Base-by-base conservation (phyloP, 2,888 invertebrate genomes). In the Altica lythri region DNA sequence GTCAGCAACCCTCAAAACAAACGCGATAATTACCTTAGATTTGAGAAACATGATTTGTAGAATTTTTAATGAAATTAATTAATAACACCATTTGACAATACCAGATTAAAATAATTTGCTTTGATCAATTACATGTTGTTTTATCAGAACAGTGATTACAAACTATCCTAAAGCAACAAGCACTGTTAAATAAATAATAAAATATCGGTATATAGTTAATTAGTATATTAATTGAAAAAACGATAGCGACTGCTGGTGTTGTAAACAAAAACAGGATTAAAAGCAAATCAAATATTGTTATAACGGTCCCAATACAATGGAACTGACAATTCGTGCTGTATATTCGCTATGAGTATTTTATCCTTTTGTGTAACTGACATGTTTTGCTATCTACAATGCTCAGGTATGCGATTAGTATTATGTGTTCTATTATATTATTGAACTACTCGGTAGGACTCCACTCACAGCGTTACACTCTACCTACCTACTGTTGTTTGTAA, bases 221-320 rank as follows among this genome's bases (percentile, higher is more conserved):
- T 27, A n/a, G 9, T 8, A 16, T 34, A 34, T 34, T 34, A 34
- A 34, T 34, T 34, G n/a, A n/a, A 2, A 34, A 14, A 40, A 40
- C 40, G 25, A 10, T 22, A 13, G 19, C 19, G 8, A 19, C 19
- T 19, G 30, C 14, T 14, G 34, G 25, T 56, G 61, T 57, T 58
- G 57, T 60, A 59, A 67, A 67, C 68, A 69, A 69, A 68, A 64
- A 64, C 64, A 53, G 66, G 65, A 68, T 69, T 69, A 68, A 67
- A 65, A 69, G 63, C 64, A 62, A 66, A 66, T 68, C 68, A 66
- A 68, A 67, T 67, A 67, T 65, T 65, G 64, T 68, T 66, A 68
- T 66, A 65, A 66, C 65, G 62, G 59, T 61, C 53, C 58, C 57
- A 60, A 55, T 64, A 62, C 63, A 66, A 65, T 65, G 61, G 48